Evolutionary conservation across 2,797 vertebrate species (phyloP).

Genomic region (Florisuga fusca): DNA sequence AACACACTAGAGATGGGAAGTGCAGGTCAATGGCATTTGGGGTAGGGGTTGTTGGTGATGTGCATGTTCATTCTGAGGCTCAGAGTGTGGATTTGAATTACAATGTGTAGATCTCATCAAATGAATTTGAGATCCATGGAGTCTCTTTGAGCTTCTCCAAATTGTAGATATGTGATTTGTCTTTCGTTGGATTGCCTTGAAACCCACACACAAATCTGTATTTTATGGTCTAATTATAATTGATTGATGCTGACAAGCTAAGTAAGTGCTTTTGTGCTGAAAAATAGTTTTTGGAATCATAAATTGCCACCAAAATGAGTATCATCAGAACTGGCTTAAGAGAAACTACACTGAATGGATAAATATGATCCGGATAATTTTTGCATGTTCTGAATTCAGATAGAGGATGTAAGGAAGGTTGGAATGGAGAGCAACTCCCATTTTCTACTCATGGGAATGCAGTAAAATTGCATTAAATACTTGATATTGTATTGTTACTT

Average conservation of each 20-base stretch:
- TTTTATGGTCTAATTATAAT: neutral
- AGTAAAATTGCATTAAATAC: neutral
- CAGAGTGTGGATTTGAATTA: neutral
- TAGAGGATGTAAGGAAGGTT: neutral
- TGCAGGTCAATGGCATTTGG: fast-evolving
- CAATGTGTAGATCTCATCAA: neutral
- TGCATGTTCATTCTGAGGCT: neutral
- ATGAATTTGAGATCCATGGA: neutral
- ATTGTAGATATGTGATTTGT: neutral
- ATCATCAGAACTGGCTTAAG: neutral
- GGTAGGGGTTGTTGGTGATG: fast-evolving
- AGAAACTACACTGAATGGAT: neutral
- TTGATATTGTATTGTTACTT: neutral
- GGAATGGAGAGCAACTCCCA: neutral
- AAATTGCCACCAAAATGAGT: neutral
- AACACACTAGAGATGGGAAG: neutral
- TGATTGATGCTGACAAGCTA: neutral
- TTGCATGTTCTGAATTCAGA: neutral
- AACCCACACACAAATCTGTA: neutral
- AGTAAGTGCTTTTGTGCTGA: neutral
- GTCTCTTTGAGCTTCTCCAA: neutral
- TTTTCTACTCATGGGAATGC: neutral
- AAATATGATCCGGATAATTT: neutral
- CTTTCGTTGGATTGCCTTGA: neutral
- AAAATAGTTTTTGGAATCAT: neutral